Base-by-base conservation (phyloP, 2,797 vertebrate genomes). In the Catharus ustulatus region DNA sequence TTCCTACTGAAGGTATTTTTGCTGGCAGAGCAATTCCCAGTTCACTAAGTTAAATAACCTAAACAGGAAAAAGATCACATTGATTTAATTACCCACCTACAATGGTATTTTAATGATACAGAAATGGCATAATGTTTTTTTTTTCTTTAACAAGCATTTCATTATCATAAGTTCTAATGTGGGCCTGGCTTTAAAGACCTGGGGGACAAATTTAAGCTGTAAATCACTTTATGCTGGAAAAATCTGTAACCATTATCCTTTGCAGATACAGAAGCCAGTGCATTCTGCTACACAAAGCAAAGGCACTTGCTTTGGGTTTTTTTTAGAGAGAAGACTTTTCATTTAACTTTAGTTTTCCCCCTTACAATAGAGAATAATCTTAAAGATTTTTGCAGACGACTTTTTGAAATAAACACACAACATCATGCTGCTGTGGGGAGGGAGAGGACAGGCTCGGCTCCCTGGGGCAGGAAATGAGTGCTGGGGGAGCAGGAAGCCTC, bases 401-500 rank as follows among this genome's bases (percentile, higher is more conserved):
- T 82, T 89, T 89, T 94, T 52, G 73, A 93, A 94, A 94, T 54
- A 96, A 96, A 94, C 74, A 91, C 5, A 4, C 46, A 30, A 15
- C 0, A 4, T 86, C 79, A 58, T 1, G 15, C 45, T 78, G 82
- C 55, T 57, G 48, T 58, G 48, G 38, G 48, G 82, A 64, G 87
- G 83, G 45, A 54, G 67, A 69, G 90, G 73, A 82, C 71, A 79
- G 78, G 49, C 57, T 51, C 74, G 68, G 74, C 74, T 83, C 61
- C 84, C 20, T 2, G 2, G 46, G 80, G 14, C 77, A 95, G 93
- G 93, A 92, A 94, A 87, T 4, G 26, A 84, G 52, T 34, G 80
- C 64, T 1, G 13, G 81, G 67, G 63, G 67, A 87, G 84, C 75
- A 83, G 96, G 78, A 92, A 87, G 66, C 29, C 59, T 80, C 10